Percentiles rank a stretch among this genome's conserved stretches.
phyloP scores from a whole-genome alignment of 2,797 vertebrate species.

The Sylvia borin region DNA sequence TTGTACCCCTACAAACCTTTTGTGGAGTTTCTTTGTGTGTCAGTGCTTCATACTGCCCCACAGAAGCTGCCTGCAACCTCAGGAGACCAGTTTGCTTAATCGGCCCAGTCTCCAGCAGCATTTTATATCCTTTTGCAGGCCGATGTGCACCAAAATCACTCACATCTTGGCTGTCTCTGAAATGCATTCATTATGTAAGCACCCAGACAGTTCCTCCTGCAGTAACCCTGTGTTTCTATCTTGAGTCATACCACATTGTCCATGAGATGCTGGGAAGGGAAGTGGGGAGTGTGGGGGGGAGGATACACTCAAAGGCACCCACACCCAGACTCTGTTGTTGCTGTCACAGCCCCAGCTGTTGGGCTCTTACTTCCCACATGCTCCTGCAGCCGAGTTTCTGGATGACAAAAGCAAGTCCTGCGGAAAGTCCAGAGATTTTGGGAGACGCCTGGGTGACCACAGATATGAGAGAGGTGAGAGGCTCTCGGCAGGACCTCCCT shows the following conservation, averaged over 20 bases:
- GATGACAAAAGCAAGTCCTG: conserved; percentile 18
- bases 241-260: background rate
- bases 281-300: background rate
- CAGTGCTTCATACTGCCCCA: background rate
- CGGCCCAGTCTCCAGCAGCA: background rate
- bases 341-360: background rate
- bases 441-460: background rate
- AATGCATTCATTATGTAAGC: background rate
- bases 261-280: background rate
- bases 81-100: background rate
- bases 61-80: background rate
- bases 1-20: fast-evolving
- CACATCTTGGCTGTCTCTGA: background rate
- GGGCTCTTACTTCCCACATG: fast-evolving
- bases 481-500: fast-evolving
- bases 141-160: background rate
- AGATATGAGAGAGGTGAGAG: background rate
- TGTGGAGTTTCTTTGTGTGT: background rate
- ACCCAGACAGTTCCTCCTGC: background rate
- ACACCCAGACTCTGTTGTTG: too few species aligned
- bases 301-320: background rate
- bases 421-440: conserved; percentile 57
- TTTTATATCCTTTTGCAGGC: background rate
- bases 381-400: background rate
- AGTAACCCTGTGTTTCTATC: background rate